Evolutionary conservation across 2,888 invertebrate species (phyloP), one percentile per base, ranked within the genome.

Genomic region (Acrobeloides nanus): DNA sequence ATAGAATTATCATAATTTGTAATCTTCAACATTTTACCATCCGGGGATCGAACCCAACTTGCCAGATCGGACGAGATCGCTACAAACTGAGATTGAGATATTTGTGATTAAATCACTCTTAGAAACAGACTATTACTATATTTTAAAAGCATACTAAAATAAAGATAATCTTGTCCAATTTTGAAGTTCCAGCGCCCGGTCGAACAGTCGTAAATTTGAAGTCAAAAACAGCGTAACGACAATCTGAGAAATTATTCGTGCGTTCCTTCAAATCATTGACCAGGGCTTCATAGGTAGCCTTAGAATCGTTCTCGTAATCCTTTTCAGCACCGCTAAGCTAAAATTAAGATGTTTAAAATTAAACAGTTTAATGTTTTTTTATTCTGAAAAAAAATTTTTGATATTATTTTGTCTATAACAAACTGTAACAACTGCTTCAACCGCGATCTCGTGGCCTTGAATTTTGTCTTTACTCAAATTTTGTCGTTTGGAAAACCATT

Each of bases 61-160:
- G n/a, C n/a, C n/a, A n/a, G n/a, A n/a, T n/a, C n/a, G n/a, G n/a
- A n/a, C n/a, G n/a, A n/a, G n/a, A n/a, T n/a, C n/a, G n/a, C n/a
- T n/a, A n/a, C n/a, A n/a, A n/a, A n/a, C n/a, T n/a, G n/a, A n/a
- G n/a, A n/a, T n/a, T n/a, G n/a, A n/a, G n/a, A n/a, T n/a, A n/a
- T n/a, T n/a, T n/a, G n/a, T n/a, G n/a, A n/a, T n/a, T n/a, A n/a
- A n/a, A n/a, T n/a, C n/a, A n/a, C n/a, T n/a, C n/a, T n/a, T n/a
- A n/a, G n/a, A n/a, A n/a, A n/a, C n/a, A n/a, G n/a, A n/a, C n/a
- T n/a, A n/a, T n/a, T n/a, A n/a, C n/a, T n/a, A n/a, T n/a, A n/a
- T n/a, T n/a, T n/a, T n/a, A n/a, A n/a, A n/a, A n/a, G n/a, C 52
- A 75, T 90, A 90, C 90, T 76, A 88, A 88, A 87, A 93, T 89